phyloP scores from a whole-genome alignment of 2,113 vertebrate genomes.

The Malurus elegans region DNA sequence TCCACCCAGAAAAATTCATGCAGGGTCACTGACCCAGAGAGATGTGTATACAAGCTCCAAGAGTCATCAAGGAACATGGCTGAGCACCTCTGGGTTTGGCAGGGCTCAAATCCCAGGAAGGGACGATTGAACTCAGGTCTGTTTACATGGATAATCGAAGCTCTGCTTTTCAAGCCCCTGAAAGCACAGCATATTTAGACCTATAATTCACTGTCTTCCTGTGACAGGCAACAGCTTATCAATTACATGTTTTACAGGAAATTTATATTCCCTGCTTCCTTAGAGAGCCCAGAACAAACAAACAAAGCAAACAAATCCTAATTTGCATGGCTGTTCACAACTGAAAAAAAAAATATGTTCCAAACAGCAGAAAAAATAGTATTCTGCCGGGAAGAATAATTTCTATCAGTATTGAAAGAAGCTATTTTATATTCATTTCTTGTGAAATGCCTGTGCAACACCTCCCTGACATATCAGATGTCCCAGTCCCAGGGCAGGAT shows the following conservation, averaged over 20 bases:
- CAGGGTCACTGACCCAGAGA: background rate
- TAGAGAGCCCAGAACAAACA: background rate
- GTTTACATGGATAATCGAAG: background rate
- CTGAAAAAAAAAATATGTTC: background rate
- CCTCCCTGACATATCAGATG: background rate
- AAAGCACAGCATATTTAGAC: background rate
- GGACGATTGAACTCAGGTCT: background rate
- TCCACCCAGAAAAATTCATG: background rate
- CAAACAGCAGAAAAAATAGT: background rate
- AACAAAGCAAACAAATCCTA: background rate
- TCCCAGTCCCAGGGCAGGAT: background rate
- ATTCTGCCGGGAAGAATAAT: background rate
- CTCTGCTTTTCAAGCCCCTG: background rate
- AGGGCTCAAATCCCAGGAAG: background rate
- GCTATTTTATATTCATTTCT: background rate
- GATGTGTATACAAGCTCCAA: background rate
- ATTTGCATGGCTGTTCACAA: background rate
- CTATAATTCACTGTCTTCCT: background rate
- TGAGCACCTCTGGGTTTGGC: background rate
- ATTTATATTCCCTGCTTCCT: background rate
- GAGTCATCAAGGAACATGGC: background rate
- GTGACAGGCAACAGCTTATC: background rate
- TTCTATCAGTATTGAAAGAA: background rate
- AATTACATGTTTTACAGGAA: background rate
- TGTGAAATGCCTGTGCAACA: background rate